Evolutionary conservation across 2,113 vertebrate species (phyloP).

Genomic region (Condylura cristata): DNA sequence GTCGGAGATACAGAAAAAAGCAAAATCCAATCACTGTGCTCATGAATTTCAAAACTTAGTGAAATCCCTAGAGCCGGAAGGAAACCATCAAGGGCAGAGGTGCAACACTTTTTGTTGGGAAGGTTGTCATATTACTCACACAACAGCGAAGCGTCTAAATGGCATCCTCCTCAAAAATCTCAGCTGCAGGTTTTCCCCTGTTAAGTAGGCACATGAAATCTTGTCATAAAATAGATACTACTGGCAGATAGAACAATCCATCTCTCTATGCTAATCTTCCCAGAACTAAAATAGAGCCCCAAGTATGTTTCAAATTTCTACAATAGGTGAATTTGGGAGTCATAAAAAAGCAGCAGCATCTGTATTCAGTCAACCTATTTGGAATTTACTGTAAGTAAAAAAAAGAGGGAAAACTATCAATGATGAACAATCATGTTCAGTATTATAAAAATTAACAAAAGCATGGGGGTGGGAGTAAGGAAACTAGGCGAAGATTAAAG

Average conservation of each 20-base stretch:
- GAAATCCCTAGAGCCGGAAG: not conserved
- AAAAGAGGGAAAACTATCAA: slow-evolving; percentile 50
- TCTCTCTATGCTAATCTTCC: not conserved
- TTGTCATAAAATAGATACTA: not conserved
- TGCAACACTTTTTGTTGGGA: not conserved
- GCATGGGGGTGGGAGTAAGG: not conserved
- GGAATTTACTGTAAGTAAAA: slow-evolving; percentile 60
- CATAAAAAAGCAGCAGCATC: slow-evolving; percentile 48
- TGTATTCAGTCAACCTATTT: slow-evolving; percentile 52
- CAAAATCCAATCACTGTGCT: not conserved
- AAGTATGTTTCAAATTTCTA: slow-evolving; percentile 54
- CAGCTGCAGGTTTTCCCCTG: not conserved
- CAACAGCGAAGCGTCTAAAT: not conserved
- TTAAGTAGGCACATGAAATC: not conserved
- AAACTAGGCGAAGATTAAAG: slow-evolving; percentile 60
- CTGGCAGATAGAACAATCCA: not conserved
- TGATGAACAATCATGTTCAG: slow-evolving; percentile 58
- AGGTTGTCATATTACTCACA: not conserved
- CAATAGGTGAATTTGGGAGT: not conserved
- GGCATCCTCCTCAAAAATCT: not conserved
- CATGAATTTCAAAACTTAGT: not conserved
- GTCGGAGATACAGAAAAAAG: not conserved
- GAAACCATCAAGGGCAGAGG: not conserved
- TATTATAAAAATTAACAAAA: slow-evolving; percentile 66
- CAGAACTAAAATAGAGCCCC: not conserved